phyloP scores from a whole-genome alignment of 1,140 invertebrate species.

The Drosophila santomea region DNA sequence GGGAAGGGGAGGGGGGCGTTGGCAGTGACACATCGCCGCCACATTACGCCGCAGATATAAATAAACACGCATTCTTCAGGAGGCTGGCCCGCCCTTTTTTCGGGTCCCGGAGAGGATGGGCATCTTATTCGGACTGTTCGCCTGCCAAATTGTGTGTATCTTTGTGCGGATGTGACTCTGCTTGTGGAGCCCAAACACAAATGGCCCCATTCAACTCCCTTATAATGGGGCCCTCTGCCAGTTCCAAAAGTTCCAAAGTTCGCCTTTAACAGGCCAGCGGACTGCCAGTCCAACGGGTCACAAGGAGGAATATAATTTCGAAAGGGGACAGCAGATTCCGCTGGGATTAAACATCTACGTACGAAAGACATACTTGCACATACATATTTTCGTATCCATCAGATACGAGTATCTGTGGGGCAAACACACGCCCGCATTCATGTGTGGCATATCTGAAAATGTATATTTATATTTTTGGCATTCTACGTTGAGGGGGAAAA shows the following conservation, averaged over 20 bases:
- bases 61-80: conserved; percentile 59
- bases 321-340: conserved; percentile 31
- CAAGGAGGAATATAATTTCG: conserved; percentile 17
- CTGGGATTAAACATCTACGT: conserved; percentile 34
- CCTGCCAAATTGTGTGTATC: conserved; percentile 50
- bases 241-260: conserved; percentile 9
- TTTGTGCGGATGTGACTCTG: conserved; percentile 55
- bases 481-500: conserved; percentile 10
- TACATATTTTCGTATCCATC: conserved; percentile 33
- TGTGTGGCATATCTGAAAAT: conserved; percentile 28
- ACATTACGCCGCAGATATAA: conserved; percentile 66
- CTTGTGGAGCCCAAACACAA: conserved; percentile 59
- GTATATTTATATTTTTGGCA: conserved; percentile 42
- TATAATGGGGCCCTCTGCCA: conserved; percentile 21
- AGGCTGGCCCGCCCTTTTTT: conserved; percentile 16
- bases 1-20: conserved; percentile 32
- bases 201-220: conserved; percentile 68
- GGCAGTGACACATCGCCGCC: conserved; percentile 67
- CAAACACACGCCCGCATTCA: conserved; percentile 16
- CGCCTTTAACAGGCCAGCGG: background rate
- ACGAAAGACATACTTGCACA: conserved; percentile 7
- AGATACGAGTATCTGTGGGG: conserved; percentile 20
- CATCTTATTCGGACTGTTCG: conserved; percentile 41
- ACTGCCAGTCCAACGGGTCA: conserved; percentile 17
- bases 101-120: background rate